Conservation (phyloP, 2,797 vertebrate species). For the Euphonia xanthogaster region DNA sequence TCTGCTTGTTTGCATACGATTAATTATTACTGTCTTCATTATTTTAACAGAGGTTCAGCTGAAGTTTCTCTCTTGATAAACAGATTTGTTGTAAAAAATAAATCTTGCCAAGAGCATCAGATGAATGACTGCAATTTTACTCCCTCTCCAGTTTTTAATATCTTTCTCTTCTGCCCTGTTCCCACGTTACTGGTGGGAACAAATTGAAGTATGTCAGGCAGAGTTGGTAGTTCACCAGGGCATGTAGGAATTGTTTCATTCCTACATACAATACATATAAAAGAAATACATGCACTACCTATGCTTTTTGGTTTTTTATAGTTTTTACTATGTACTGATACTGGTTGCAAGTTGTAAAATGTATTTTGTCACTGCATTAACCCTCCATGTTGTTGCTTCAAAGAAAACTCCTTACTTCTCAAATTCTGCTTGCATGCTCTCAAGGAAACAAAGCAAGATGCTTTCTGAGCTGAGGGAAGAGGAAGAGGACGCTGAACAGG, state of each 20-base stretch:
- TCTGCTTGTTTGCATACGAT: not conserved
- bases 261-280: not conserved
- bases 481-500: slow-evolving; percentile 32
- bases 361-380: slow-evolving; percentile 17
- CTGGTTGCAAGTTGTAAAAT: not conserved
- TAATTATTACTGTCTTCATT: not conserved
- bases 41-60: slow-evolving; percentile 2
- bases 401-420: slow-evolving; percentile 22
- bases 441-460: slow-evolving; percentile 73
- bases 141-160: not conserved
- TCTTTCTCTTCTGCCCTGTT: not conserved
- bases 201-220: not conserved
- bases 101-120: not conserved
- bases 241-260: not conserved
- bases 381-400: not conserved
- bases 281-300: not conserved
- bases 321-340: not conserved
- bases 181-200: not conserved
- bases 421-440: slow-evolving; percentile 60
- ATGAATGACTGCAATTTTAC: not conserved
- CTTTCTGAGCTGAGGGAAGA: slow-evolving; percentile 51
- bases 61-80: not conserved
- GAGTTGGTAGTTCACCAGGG: not conserved
- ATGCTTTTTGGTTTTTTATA: not conserved
- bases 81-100: not conserved